Evolutionary conservation across 2,888 invertebrate genomes (phyloP), one percentile per base, ranked within the genome.

Genomic region (Pocota personata): DNA sequence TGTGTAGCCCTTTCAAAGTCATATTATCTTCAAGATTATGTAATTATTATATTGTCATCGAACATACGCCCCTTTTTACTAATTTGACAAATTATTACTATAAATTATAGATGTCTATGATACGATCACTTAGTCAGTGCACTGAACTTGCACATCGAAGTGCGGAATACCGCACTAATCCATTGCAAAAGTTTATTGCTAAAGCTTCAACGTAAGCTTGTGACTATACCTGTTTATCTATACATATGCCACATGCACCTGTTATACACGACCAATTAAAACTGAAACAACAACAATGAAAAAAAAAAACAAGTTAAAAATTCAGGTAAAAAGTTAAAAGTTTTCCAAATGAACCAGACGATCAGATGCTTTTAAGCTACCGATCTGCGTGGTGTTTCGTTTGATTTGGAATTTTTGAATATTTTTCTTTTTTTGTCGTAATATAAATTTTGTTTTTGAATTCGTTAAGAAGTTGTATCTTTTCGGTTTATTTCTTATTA

Each of bases 301-400:
- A n/a, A n/a, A n/a, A n/a, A n/a, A 48, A 69, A 58, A 21, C 32
- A 75, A 79, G 57, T 80, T 72, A 64, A 21, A 67, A 77, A 52
- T 60, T 43, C 76, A 58, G 76, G 66, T 27, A 19, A 35, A 60
- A 37, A 58, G 75, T 62, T 67, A 71, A 76, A 75, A 80, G 66
- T 71, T 71, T 7, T 37, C 43, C 27, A 57, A 75, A 73, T 46
- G 50, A 57, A 37, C 48, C 40, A 19, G 24, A 64, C 71, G 75
- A 79, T 86, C 86, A 86, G 82, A 86, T 86, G 72, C 82, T 67
- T 77, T 82, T 37, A 82, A 82, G 72, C 82, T 72, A 82, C 64
- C 86, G 76, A 72, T 77, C 72, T 62, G 76, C 27, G 58, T 55
- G 76, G 86, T 80, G 24, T 27, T 43, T 66, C 52, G 72, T 30